Base-by-base conservation (phyloP, 2,888 invertebrate species). In the Apamea monoglypha region DNA sequence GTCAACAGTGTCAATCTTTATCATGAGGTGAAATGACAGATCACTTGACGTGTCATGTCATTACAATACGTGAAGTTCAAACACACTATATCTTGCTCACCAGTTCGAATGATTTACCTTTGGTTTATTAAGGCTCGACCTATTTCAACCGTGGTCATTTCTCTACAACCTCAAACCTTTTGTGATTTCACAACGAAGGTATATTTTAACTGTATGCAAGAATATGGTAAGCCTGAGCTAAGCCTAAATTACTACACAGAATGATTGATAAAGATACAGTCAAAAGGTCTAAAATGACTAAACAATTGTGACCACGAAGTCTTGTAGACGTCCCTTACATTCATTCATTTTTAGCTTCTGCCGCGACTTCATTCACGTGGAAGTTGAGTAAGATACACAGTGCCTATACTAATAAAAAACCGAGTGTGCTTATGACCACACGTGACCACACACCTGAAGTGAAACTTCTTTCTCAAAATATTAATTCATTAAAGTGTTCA, bases 261-360 rank as follows among this genome's bases (percentile, higher is more conserved):
- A 93, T 91, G 93, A 93, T 95, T 94, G 94, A 95, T 95, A 94
- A 92, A 94, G 94, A 95, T 95, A 95, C 95, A 91, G 91, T 89
- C 91, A 89, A 93, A 94, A 74, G 29, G 93, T 93, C 92, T 92
- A 92, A 74, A 76, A 12, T 25, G 16, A 32, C 32, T 32, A 3
- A 70, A 64, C 29, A 56, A 56, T 63, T 64, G 18, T 32, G 12
- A 44, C 32, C 21, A 8, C 25, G 21, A n/a, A 21, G 32, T 63
- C 18, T 77, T 50, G 18, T 7, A 76, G 76, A 47, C 56, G 4
- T 29, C 25, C 2, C 7, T 21, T 50, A 21, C 50, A 50, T 2
- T 50, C 21, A 21, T 7, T 50, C 2, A 50, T 50, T 50, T 21
- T 21, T 21, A 50, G 50, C 21, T 50, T 50, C 0, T 50, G 18